phyloP scores from a whole-genome alignment of 1,140 invertebrate species.

The Musca vetustissima region DNA sequence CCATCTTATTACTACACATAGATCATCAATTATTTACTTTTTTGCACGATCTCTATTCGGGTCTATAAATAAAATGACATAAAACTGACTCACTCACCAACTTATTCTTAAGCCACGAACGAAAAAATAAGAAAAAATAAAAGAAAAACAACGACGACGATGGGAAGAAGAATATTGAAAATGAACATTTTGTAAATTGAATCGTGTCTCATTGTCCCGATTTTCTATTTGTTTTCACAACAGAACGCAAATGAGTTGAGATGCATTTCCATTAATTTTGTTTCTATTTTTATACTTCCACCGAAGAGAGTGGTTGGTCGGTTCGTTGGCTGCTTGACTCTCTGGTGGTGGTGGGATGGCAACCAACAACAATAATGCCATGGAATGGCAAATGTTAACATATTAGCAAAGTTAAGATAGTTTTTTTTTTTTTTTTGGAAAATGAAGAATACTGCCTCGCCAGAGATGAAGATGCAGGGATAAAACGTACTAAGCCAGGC shows the following conservation, averaged over 20 bases:
- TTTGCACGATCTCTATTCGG: too few relatives aligned
- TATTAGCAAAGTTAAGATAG: background rate
- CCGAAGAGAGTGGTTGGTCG: background rate
- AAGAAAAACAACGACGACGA: too few relatives aligned
- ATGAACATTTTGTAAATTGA: constrained; percentile 24
- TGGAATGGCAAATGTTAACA: constrained; percentile 15
- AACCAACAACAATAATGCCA: background rate
- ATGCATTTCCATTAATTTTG: constrained; percentile 2
- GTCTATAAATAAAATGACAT: too few relatives aligned
- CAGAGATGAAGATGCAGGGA: too few relatives aligned
- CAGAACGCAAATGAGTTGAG: constrained; percentile 14
- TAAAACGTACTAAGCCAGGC: too few relatives aligned
- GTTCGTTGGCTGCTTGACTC: background rate
- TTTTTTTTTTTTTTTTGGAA: background rate
- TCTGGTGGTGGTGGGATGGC: background rate
- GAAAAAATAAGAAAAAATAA: too few relatives aligned
- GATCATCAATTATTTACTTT: too few relatives aligned
- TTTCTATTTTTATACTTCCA: constrained; percentile 3
- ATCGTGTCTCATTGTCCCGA: constrained; percentile 27
- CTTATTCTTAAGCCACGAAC: too few relatives aligned
- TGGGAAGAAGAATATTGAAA: too few relatives aligned
- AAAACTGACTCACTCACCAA: too few relatives aligned
- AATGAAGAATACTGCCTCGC: too few relatives aligned
- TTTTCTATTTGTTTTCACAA: constrained; percentile 15
- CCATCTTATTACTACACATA: too few relatives aligned